Evolutionary conservation across 2,797 vertebrate species (phyloP).

Genomic region (Petrocephalus sullivani): DNA sequence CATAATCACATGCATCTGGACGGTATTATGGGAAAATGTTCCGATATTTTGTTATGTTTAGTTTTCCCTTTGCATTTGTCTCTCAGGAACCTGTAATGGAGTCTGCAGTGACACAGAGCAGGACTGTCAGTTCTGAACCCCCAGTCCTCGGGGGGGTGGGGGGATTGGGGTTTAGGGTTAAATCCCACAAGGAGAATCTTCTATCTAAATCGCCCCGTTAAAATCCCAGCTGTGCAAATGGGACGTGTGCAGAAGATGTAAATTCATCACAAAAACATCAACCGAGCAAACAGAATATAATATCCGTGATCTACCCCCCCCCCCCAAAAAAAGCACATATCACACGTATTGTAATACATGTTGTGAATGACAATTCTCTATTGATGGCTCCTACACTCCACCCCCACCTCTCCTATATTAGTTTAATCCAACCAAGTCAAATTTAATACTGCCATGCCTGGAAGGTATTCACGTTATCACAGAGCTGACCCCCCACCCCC

Average conservation of each 20-base stretch:
- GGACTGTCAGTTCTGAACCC: background rate
- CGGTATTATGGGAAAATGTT: slow-evolving; percentile 26
- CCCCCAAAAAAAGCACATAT: background rate
- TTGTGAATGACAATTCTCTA: background rate
- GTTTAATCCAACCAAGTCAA: slow-evolving; percentile 11
- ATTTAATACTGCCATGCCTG: slow-evolving; percentile 23
- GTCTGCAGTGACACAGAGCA: slow-evolving; percentile 3
- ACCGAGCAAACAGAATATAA: slow-evolving; percentile 1
- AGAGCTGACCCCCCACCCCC: background rate
- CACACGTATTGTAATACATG: background rate
- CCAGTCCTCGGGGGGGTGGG: background rate
- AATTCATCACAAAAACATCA: slow-evolving; percentile 20
- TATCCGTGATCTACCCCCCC: background rate
- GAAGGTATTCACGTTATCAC: slow-evolving; percentile 21
- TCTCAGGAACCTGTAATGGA: slow-evolving; percentile 4
- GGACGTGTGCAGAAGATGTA: background rate
- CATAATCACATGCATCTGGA: slow-evolving; percentile 32
- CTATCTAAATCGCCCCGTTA: slow-evolving; percentile 12
- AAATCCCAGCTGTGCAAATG: slow-evolving; percentile 17
- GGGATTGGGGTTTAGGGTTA: background rate
- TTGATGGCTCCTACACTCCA: background rate
- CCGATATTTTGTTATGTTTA: slow-evolving; percentile 10
- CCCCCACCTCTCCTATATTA: background rate
- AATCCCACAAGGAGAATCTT: slow-evolving; percentile 17
- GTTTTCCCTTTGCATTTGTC: background rate